Conservation (phyloP, 2,113 vertebrate genomes). For the Zapus hudsonius region DNA sequence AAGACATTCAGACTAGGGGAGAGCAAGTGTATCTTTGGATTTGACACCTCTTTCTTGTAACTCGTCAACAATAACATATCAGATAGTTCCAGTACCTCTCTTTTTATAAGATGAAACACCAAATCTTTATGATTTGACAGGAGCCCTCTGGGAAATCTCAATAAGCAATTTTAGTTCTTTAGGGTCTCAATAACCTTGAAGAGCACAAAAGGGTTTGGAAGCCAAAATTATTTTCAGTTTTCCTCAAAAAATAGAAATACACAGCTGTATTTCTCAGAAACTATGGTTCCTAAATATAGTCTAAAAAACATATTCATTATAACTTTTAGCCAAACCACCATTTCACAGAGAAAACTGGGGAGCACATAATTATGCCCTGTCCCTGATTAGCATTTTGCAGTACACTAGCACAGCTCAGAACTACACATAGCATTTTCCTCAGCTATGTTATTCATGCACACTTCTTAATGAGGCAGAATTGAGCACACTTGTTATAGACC, state of each 20-base stretch:
- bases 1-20: background rate
- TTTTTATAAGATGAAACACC: background rate
- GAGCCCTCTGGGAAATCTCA: conserved; percentile 2
- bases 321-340: conserved; percentile 2
- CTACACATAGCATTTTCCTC: background rate
- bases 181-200: background rate
- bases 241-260: conserved; percentile 37
- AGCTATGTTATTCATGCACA: background rate
- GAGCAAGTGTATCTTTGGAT: background rate
- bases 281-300: conserved; percentile 5
- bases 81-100: background rate
- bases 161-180: background rate
- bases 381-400: background rate
- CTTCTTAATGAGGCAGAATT: background rate
- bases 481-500: background rate
- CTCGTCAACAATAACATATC: background rate
- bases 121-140: background rate
- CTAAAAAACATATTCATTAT: background rate
- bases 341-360: background rate
- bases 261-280: background rate
- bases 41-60: background rate
- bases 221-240: conserved; percentile 24
- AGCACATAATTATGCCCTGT: background rate
- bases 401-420: background rate
- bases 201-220: background rate